Evolutionary conservation across 2,113 vertebrate genomes (phyloP), one percentile per base, ranked within the genome.

Genomic region (Onychorhynchus coronatus): DNA sequence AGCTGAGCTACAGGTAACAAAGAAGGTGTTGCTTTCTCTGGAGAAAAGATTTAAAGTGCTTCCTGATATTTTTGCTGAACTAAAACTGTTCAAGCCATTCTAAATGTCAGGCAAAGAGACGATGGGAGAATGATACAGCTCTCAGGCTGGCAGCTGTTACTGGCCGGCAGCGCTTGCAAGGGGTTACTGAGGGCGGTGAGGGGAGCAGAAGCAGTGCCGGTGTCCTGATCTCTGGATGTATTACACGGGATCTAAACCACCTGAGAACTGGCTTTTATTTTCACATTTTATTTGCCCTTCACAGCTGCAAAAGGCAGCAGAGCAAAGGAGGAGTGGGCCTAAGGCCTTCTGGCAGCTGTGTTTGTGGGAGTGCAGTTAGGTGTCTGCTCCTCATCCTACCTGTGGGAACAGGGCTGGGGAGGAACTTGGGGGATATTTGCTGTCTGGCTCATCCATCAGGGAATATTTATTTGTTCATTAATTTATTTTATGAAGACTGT

Each of bases 391-490:
- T 95, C 77, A 87, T 70, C 37, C 67, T 72, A 52, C 55, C 56
- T 75, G 58, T 78, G 70, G 59, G 52, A 80, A 78, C 21, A 94
- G 74, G 70, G 37, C 35, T 82, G 56, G 25, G 46, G 88, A 97
- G 91, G 76, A 78, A 66, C 83, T 91, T 89, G 72, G 65, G 77
- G 89, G 68, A 71, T 93, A 73, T 92, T 92, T 97, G 61, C 88
- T 93, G 78, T 31, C 88, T 94, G 88, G 47, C 37, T 96, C 17
- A 0, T 97, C 91, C 72, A 91, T 97, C 89, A 65, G 83, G 85
- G 52, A 85, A 92, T 97, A 97, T 97, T 97, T 97, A 96, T 97
- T 97, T 97, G 63, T 97, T 97, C 56, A 67, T 97, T 97, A 97
- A 96, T 97, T 96, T 96, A 71, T 97, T 97, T 98, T 97, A 96